A percentile compares a stretch with the other conserved stretches of the same genome.
Conservation (phyloP, 2,113 vertebrate species). For the Indicator indicator region DNA sequence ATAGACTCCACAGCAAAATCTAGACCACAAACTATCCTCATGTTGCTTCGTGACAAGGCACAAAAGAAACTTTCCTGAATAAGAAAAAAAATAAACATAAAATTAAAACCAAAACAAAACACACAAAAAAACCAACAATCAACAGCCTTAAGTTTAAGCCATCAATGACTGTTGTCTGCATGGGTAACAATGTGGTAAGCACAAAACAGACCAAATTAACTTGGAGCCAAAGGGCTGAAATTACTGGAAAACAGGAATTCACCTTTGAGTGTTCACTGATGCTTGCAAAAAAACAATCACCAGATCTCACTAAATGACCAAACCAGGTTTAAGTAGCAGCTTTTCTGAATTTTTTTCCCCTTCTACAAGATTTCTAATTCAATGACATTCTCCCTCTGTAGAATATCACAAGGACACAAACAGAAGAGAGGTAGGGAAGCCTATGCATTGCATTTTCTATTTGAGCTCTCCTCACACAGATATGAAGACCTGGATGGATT, state of each 20-base stretch:
- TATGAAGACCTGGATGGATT: neutral
- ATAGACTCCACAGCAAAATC: neutral
- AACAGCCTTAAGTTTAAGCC: neutral
- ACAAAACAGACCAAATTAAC: neutral
- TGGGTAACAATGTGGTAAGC: neutral
- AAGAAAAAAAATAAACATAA: neutral
- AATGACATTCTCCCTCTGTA: neutral
- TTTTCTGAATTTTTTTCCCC: neutral
- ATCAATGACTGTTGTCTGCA: neutral
- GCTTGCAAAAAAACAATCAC: neutral
- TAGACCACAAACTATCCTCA: neutral
- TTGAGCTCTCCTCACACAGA: neutral
- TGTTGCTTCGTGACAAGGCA: neutral
- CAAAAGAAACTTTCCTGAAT: neutral
- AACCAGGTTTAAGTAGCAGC: neutral
- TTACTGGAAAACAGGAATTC: neutral
- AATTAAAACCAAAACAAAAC: no score
- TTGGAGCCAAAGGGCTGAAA: neutral
- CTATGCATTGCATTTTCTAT: neutral
- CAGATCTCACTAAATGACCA: neutral
- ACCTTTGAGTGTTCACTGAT: neutral
- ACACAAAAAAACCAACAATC: no score
- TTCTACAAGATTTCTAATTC: neutral
- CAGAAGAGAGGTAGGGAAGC: neutral
- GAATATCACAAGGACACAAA: neutral